A percentile compares a stretch with the other conserved stretches of the same genome.
These are phyloP conservation scores for Prochilodus magdalenae DNA, from an alignment of 2,113 vertebrate species.

Conservation along the genomic window DNA sequence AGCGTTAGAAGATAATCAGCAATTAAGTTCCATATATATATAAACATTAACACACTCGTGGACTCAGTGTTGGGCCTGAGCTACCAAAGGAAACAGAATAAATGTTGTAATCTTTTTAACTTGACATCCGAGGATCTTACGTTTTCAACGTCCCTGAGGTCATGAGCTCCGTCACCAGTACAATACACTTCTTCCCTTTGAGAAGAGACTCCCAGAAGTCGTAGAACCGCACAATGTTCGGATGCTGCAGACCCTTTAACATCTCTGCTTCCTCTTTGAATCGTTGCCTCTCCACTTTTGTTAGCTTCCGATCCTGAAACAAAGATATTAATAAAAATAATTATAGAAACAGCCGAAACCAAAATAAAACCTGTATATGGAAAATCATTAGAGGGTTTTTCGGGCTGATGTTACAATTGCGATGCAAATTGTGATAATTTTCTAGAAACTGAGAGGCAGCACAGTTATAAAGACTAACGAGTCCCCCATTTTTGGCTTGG, in stretches of 20 bases:
- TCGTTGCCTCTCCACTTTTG: constrained; percentile 91
- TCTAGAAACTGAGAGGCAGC: no score
- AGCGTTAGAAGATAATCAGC: no score
- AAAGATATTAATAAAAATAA: background rate
- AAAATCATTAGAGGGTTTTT: no score
- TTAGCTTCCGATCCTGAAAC: constrained; percentile 90
- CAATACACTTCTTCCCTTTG: constrained; percentile 94
- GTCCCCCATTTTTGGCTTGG: no score
- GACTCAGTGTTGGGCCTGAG: no score
- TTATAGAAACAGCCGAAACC: background rate
- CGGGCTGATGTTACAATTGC: no score
- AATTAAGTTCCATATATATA: no score
- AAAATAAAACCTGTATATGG: background rate
- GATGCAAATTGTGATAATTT: no score
- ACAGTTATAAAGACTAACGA: no score
- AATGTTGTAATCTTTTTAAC: background rate
- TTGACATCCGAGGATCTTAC: constrained; percentile 74
- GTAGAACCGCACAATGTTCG: constrained; percentile 97
- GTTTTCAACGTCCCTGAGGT: constrained; percentile 98
- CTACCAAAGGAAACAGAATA: background rate
- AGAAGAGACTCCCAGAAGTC: constrained; percentile 97
- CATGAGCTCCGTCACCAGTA: constrained; percentile 96
- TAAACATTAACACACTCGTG: no score
- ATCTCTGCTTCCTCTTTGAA: constrained; percentile 99
- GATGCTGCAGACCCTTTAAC: constrained; percentile 96